Evolutionary conservation across 1,140 invertebrate species (phyloP).

Genomic region (Ips nitidus): DNA sequence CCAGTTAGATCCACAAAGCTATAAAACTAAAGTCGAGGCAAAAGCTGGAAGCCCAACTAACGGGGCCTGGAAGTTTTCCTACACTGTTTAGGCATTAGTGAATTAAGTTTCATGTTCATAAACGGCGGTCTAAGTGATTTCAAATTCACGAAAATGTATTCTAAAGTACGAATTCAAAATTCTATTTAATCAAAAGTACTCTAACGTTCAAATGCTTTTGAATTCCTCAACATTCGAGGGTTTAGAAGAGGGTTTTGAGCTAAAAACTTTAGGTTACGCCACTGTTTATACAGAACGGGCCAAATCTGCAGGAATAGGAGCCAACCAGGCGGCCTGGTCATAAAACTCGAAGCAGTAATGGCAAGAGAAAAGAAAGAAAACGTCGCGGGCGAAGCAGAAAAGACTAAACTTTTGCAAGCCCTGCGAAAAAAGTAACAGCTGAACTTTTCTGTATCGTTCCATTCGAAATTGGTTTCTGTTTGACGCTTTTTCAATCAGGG

Average conservation of each 20-base stretch:
- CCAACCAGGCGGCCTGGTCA: constrained; percentile 28
- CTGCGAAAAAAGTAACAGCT: too few relatives aligned
- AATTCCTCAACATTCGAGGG: not conserved
- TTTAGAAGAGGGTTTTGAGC: not conserved
- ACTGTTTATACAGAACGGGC: constrained; percentile 10
- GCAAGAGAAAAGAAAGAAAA: constrained; percentile 30
- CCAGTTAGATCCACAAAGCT: constrained; percentile 22
- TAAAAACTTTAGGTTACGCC: constrained; percentile 1
- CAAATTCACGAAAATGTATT: not conserved
- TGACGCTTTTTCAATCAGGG: too few relatives aligned
- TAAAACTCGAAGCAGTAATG: constrained; percentile 24
- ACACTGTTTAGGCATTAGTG: constrained; percentile 18
- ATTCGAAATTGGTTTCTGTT: too few relatives aligned
- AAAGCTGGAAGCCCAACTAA: constrained; percentile 29
- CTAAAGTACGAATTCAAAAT: not conserved
- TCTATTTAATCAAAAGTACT: too few relatives aligned
- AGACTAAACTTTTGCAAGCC: constrained; percentile 9
- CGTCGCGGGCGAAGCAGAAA: constrained; percentile 18
- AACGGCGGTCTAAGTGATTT: not conserved
- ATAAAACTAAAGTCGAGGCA: constrained; percentile 31
- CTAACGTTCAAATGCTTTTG: too few relatives aligned
- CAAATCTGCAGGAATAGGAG: constrained; percentile 30
- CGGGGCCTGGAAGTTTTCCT: constrained; percentile 20
- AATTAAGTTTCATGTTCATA: constrained; percentile 16
- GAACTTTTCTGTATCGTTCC: too few relatives aligned